Evolutionary conservation across 2,888 invertebrate genomes (phyloP).

Genomic region (Byasa hedistus): DNA sequence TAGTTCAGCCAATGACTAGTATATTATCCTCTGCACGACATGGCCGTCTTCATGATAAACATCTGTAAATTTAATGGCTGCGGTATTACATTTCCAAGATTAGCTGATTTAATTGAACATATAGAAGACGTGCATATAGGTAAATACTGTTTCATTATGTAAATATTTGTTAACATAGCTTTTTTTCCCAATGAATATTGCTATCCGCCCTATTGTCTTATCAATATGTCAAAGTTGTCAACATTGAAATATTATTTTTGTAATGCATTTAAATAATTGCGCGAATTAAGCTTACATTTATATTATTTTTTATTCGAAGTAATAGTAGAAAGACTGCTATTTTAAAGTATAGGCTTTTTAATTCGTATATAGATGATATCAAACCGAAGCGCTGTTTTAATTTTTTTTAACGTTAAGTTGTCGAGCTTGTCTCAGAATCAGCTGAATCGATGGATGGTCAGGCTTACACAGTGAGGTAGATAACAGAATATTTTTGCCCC

Average conservation of each 20-base stretch:
- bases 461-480: too few species aligned
- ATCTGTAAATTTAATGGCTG: conserved; percentile 93
- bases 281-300: conserved; percentile 33
- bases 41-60: conserved; percentile 95
- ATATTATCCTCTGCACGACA: conserved; percentile 73
- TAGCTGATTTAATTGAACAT: conserved; percentile 90
- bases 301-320: not conserved
- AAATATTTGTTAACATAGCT: conserved; percentile 36
- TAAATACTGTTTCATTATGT: conserved; percentile 72
- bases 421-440: too few species aligned
- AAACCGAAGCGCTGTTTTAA: too few species aligned
- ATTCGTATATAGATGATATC: too few species aligned
- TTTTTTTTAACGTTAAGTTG: too few species aligned
- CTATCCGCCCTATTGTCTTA: conserved; percentile 65
- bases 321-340: not conserved
- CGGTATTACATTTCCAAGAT: conserved; percentile 89
- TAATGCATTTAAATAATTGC: conserved; percentile 45
- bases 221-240: conserved; percentile 71
- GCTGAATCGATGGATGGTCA: too few species aligned
- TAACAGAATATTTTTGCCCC: too few species aligned
- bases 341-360: too few species aligned
- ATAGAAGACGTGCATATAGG: conserved; percentile 94
- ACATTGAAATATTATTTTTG: conserved; percentile 53
- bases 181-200: conserved; percentile 46
- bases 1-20: conserved; percentile 63